phyloP scores from a whole-genome alignment of 1,140 invertebrate species.

The Drosophila yakuba region DNA sequence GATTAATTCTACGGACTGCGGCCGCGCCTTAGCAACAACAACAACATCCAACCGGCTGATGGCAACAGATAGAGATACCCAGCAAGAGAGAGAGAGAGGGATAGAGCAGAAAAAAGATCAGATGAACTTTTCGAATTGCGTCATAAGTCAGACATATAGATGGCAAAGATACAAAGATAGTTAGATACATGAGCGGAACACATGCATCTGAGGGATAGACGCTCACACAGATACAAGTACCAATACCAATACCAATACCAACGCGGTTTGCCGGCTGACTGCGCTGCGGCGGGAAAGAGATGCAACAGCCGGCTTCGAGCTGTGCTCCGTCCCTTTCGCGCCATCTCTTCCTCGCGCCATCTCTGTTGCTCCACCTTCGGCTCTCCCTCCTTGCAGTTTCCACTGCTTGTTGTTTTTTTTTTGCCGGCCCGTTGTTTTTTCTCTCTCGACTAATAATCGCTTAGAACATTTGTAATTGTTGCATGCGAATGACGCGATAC shows the following conservation, averaged over 20 bases:
- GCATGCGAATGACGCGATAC: slow-evolving; percentile 54
- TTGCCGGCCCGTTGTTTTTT: slow-evolving; percentile 18
- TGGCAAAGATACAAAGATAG: slow-evolving; percentile 64
- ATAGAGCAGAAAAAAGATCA: slow-evolving; percentile 30
- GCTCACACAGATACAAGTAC: slow-evolving; percentile 11
- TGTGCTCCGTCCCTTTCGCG: slow-evolving; percentile 30
- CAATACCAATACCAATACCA: background rate
- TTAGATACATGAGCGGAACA: slow-evolving; percentile 61
- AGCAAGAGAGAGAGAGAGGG: background rate
- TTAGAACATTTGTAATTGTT: slow-evolving; percentile 73
- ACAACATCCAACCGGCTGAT: slow-evolving; percentile 1
- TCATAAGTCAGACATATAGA: slow-evolving; percentile 66
- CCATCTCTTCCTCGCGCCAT: slow-evolving; percentile 4
- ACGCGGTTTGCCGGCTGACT: slow-evolving; percentile 56
- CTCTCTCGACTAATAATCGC: slow-evolving; percentile 68
- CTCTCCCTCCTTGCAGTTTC: slow-evolving; percentile 59
- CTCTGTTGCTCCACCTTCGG: slow-evolving; percentile 40
- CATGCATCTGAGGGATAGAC: slow-evolving; percentile 51
- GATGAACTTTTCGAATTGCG: slow-evolving; percentile 71
- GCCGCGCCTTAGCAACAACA: slow-evolving; percentile 26
- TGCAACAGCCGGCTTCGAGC: slow-evolving; percentile 50
- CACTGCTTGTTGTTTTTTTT: slow-evolving; percentile 9
- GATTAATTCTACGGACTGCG: slow-evolving; percentile 56
- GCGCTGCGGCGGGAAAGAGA: slow-evolving; percentile 31
- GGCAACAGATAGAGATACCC: background rate